Percentiles rank a stretch among this genome's conserved stretches.
Conservation (phyloP, 2,797 vertebrate species). For the Phoxinus dragarum region DNA sequence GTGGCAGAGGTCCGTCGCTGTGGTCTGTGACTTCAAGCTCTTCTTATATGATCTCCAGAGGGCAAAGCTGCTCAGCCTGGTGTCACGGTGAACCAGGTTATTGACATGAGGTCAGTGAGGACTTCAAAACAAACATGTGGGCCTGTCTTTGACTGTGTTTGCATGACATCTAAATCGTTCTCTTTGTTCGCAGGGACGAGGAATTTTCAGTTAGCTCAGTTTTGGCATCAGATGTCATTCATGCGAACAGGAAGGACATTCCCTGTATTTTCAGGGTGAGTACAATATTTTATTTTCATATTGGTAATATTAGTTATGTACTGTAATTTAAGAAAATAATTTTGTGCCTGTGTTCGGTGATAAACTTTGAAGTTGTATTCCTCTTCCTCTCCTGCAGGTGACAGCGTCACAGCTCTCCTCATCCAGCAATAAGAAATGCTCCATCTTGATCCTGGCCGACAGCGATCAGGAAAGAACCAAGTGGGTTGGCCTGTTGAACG, state of each 20-base stretch:
- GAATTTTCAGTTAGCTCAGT: constrained; percentile 98
- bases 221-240: constrained; percentile 97
- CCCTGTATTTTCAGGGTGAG: constrained; percentile 98
- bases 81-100: constrained; percentile 93
- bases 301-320: background rate
- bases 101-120: constrained; percentile 93
- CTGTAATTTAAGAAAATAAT: background rate
- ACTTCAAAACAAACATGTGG: background rate
- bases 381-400: constrained; percentile 78
- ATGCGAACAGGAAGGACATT: constrained; percentile 96
- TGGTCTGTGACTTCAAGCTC: constrained; percentile 97
- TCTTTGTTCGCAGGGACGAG: constrained; percentile 84
- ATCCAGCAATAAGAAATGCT: constrained; percentile 89
- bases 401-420: constrained; percentile 93
- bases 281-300: constrained; percentile 4
- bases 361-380: background rate
- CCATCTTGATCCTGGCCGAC: constrained; percentile 93
- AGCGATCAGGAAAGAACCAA: constrained; percentile 94
- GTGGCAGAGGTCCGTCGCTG: constrained; percentile 93
- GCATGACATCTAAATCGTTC: background rate
- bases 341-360: background rate
- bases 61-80: constrained; percentile 92
- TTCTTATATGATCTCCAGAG: constrained; percentile 96
- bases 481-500: constrained; percentile 94
- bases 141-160: background rate